A percentile compares a stretch with the other conserved stretches of the same genome.
phyloP scores from a whole-genome alignment of 2,797 vertebrate species.

The Carapus acus region DNA sequence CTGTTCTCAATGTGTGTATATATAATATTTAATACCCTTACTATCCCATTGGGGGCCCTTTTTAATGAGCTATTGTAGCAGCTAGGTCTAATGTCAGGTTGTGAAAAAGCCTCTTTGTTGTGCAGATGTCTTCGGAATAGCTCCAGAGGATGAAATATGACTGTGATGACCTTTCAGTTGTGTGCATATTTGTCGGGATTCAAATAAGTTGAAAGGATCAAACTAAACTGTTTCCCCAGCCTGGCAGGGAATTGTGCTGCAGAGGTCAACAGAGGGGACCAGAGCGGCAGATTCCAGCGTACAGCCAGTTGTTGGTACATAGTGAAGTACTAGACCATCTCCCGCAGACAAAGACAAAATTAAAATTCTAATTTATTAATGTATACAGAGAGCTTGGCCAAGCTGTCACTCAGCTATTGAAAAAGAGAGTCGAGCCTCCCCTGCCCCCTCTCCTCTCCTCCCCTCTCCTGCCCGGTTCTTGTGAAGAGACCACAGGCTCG shows the following conservation, averaged over 20 bases:
- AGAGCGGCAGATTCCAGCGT: slow-evolving; percentile 79
- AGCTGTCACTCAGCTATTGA: slow-evolving; percentile 93
- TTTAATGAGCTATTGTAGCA: slow-evolving; percentile 86
- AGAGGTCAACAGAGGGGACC: slow-evolving; percentile 85
- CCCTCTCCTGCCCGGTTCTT: slow-evolving; percentile 55
- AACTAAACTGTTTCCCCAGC: slow-evolving; percentile 85
- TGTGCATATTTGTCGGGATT: slow-evolving; percentile 96
- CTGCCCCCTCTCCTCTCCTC: slow-evolving; percentile 30
- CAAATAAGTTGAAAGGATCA: slow-evolving; percentile 96
- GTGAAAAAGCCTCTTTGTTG: slow-evolving; percentile 85
- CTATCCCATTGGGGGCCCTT: slow-evolving; percentile 75
- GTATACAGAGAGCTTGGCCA: slow-evolving; percentile 91
- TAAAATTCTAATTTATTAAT: slow-evolving; percentile 99
- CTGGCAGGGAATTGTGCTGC: slow-evolving; percentile 86
- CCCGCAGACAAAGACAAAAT: slow-evolving; percentile 91
- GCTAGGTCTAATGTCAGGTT: slow-evolving; percentile 84
- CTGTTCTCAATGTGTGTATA: slow-evolving; percentile 49
- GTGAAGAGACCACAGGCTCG: slow-evolving; percentile 50
- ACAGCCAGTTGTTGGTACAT: slow-evolving; percentile 88
- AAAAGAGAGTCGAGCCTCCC: slow-evolving; percentile 80
- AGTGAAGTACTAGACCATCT: slow-evolving; percentile 83
- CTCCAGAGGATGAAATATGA: slow-evolving; percentile 89
- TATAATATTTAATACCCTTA: slow-evolving; percentile 75
- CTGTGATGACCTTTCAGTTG: slow-evolving; percentile 92
- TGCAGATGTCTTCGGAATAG: slow-evolving; percentile 86